Evolutionary conservation across 2,797 vertebrate species (phyloP).

Genomic region (Syndactyla subalaris): DNA sequence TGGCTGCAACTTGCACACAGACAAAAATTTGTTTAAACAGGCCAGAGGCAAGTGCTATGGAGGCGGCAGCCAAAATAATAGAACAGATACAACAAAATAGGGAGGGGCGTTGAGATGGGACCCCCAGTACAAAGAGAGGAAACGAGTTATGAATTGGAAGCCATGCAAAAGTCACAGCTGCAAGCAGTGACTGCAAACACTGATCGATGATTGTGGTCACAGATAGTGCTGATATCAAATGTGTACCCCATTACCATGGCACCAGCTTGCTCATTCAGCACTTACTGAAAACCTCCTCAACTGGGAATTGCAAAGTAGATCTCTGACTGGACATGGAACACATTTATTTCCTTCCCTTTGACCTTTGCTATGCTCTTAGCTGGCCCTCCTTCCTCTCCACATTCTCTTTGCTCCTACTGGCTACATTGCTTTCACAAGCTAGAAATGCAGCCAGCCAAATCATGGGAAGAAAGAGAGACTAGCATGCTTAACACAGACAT

Average conservation of each 20-base stretch:
- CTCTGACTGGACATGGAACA: not conserved
- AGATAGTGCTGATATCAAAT: not conserved
- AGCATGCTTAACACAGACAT: not conserved
- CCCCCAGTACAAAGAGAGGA: not conserved
- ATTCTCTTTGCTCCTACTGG: not conserved
- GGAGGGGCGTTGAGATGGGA: not conserved
- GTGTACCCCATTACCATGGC: not conserved
- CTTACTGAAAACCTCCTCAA: not conserved
- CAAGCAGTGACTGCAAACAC: not conserved
- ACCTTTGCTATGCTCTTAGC: not conserved
- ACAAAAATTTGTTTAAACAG: not conserved
- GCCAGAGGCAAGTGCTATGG: not conserved
- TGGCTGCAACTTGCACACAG: fast-evolving
- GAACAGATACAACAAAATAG: not conserved
- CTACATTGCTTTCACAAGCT: not conserved
- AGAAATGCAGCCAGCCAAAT: not conserved
- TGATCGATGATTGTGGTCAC: not conserved
- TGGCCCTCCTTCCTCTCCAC: not conserved
- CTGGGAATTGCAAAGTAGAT: not conserved
- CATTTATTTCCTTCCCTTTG: not conserved
- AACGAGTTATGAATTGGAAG: not conserved
- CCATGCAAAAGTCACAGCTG: not conserved
- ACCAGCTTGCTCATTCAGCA: not conserved
- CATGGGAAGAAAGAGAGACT: not conserved
- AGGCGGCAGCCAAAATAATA: not conserved